A percentile compares a stretch with the other conserved stretches of the same genome.
phyloP scores from a whole-genome alignment of 2,797 vertebrate species.

The Poeciliopsis infans region DNA sequence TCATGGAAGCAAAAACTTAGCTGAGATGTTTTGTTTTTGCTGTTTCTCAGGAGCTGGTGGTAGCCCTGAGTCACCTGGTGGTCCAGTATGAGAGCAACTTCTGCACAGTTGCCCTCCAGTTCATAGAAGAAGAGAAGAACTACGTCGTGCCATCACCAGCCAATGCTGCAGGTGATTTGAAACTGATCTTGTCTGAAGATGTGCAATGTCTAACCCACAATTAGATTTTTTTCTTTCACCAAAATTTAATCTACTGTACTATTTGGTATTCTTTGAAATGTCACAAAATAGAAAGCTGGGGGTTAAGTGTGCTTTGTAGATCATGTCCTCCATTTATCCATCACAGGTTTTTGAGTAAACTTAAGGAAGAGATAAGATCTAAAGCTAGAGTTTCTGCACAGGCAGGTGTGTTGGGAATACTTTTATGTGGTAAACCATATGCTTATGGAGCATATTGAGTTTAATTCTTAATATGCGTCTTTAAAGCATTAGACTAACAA shows the following conservation, averaged over 20 bases:
- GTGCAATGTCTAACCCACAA: background rate
- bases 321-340: slow-evolving; percentile 10
- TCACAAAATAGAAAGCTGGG: background rate
- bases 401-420: slow-evolving; percentile 21
- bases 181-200: background rate
- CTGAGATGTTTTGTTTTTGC: background rate
- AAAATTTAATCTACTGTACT: background rate
- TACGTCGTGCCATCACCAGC: slow-evolving; percentile 92
- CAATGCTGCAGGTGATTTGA: slow-evolving; percentile 78
- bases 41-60: slow-evolving; percentile 90
- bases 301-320: background rate
- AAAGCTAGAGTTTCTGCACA: slow-evolving; percentile 13
- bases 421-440: background rate
- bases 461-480: background rate
- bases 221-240: background rate
- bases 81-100: slow-evolving; percentile 98
- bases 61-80: slow-evolving; percentile 95
- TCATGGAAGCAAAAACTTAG: background rate
- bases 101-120: slow-evolving; percentile 96
- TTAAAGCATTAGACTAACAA: background rate
- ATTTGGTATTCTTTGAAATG: background rate
- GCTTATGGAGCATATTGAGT: background rate
- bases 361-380: slow-evolving; percentile 11
- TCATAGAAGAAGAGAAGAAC: slow-evolving; percentile 98
- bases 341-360: slow-evolving; percentile 3